A percentile compares a stretch with the other conserved stretches of the same genome.
Conservation (phyloP, 2,113 vertebrate species). For the Uropsilus gracilis region DNA sequence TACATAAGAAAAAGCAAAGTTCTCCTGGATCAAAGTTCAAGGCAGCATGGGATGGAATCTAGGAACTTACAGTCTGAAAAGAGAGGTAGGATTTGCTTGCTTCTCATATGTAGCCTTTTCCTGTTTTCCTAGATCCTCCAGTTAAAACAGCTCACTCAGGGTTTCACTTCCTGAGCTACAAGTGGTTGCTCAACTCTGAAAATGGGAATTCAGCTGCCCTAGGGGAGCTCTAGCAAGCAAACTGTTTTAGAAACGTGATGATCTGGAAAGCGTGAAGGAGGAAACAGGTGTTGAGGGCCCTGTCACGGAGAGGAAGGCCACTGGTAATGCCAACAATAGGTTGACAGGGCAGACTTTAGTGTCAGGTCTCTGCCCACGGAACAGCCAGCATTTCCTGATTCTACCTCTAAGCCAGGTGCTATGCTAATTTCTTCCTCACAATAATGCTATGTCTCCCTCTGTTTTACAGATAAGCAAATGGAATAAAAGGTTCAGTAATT, state of each 20-base stretch:
- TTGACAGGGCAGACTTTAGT: background rate
- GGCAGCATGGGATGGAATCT: background rate
- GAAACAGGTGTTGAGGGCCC: background rate
- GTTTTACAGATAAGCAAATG: background rate
- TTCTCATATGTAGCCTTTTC: background rate
- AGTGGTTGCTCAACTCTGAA: constrained; percentile 38
- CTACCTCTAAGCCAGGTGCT: background rate
- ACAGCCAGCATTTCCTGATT: background rate
- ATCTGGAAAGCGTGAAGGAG: constrained; percentile 36
- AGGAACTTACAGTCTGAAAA: background rate
- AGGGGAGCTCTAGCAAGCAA: background rate
- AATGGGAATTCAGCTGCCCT: constrained; percentile 14
- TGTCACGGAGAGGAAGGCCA: background rate
- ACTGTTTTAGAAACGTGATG: constrained; percentile 35
- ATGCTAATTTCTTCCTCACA: background rate
- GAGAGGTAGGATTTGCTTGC: background rate
- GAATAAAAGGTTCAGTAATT: background rate
- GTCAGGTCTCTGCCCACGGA: background rate
- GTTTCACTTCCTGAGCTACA: constrained; percentile 73
- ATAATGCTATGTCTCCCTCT: background rate
- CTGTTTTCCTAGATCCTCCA: constrained; percentile 60
- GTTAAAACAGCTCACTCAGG: constrained; percentile 44
- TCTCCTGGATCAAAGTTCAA: background rate
- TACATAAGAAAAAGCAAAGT: background rate
- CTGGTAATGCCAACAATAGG: background rate